Percentiles rank a stretch among this genome's conserved stretches.
phyloP scores from a whole-genome alignment of 2,113 vertebrate species.

The Dipodomys merriami region DNA sequence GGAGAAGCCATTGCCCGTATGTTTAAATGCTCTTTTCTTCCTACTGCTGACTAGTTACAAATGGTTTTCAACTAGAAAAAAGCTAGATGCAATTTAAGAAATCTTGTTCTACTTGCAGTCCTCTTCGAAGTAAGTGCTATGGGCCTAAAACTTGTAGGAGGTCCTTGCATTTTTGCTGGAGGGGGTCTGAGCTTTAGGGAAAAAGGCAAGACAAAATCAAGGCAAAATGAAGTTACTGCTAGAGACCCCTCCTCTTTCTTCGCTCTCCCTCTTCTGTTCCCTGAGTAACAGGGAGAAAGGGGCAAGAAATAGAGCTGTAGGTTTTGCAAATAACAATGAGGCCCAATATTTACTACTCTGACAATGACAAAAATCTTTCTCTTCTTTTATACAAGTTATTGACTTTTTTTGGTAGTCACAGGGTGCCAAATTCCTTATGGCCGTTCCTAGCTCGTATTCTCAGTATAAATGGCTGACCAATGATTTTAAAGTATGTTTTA shows the following conservation, averaged over 20 bases:
- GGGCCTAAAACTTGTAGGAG: neutral
- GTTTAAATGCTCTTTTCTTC: neutral
- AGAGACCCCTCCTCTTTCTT: neutral
- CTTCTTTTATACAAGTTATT: conserved; percentile 29
- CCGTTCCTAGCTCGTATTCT: neutral
- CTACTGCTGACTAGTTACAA: neutral
- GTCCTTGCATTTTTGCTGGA: neutral
- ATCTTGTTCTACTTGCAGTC: neutral
- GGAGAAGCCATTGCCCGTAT: neutral
- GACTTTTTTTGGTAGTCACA: neutral
- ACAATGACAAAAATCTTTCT: conserved; percentile 26
- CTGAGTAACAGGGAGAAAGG: neutral
- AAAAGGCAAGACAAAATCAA: neutral
- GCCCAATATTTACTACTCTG: neutral
- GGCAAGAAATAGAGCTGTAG: conserved; percentile 51
- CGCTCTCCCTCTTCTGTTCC: neutral
- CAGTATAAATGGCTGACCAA: neutral
- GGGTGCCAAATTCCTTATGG: neutral
- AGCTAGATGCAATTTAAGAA: conserved; percentile 21
- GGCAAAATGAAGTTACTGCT: neutral
- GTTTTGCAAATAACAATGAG: conserved; percentile 49
- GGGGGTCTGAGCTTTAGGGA: neutral
- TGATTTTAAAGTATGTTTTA: conserved; percentile 19
- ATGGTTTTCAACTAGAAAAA: conserved; percentile 22
- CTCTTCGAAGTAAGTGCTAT: conserved; percentile 9